Base-by-base conservation (phyloP, 2,113 vertebrate species). In the Chloropsis hardwickii region DNA sequence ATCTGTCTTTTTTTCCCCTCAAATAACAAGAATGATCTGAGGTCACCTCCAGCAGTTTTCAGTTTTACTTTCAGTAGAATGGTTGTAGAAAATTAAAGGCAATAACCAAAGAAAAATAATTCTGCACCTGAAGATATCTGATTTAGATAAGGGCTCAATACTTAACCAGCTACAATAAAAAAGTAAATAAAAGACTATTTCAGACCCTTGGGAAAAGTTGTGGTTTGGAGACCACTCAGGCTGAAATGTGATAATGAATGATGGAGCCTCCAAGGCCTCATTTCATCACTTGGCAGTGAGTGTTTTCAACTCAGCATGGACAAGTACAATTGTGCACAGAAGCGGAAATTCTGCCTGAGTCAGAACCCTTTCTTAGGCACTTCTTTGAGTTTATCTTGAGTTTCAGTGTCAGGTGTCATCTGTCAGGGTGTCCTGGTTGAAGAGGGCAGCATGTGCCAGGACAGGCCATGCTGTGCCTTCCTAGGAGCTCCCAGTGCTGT, bases 161-260 rank as follows among this genome's bases (percentile, higher is more conserved):
- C 28, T 87, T 91, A 87, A 78, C 40, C 22, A 79, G n/a, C 40
- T 87, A 44, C 57, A 93, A 64, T 89, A 51, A 20, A 66, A 70
- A 82, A 70, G 56, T 17, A 37, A 47, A 61, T n/a, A 72, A 70
- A 50, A 45, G 24, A 51, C 14, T 42, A 65, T 60, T 76, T 70
- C 21, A 71, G 39, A 71, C 73, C 61, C 40, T 67, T 64, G 78
- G 56, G 81, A 81, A 79, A 58, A 91, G 29, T 21, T 91, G 95
- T 93, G 73, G 70, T 91, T 91, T 94, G 73, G 81, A 92, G 93
- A 66, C 72, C 56, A 62, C 77, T 91, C 69, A 62, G 73, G 71
- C 81, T 89, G 81, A 92, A 91, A 89, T 66, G 69, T 62, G 81
- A 28, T 94, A 78, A 84, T 67, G 87, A 92, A 39, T 16, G 81